phyloP scores from a whole-genome alignment of 2,888 invertebrate genomes.

The Troides helena region DNA sequence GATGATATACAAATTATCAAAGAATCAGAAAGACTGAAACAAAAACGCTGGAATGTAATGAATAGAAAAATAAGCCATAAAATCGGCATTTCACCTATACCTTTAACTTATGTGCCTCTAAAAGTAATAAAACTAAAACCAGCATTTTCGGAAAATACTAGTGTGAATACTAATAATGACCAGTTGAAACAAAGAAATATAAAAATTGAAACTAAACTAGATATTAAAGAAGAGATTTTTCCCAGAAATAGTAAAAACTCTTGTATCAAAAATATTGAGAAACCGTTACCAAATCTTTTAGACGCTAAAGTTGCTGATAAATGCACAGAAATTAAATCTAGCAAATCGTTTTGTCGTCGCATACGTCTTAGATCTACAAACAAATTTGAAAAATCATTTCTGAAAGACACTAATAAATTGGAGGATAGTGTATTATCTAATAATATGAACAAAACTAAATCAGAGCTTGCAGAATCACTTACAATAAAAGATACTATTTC shows the following conservation, averaged over 20 bases:
- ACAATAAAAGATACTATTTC: not conserved
- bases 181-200: constrained; percentile 12
- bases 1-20: constrained; percentile 33
- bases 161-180: not conserved
- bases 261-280: constrained; percentile 29
- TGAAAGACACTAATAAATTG: not conserved
- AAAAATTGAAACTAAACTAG: not conserved
- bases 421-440: not conserved
- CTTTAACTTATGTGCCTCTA: constrained; percentile 51
- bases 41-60: constrained; percentile 57
- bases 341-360: constrained; percentile 38
- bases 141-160: not conserved
- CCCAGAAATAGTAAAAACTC: constrained; percentile 12
- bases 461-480: not conserved
- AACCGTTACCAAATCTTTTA: not conserved
- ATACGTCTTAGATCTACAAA: constrained; percentile 54
- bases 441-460: not conserved
- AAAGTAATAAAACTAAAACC: constrained; percentile 12
- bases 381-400: constrained; percentile 33
- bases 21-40: constrained; percentile 49
- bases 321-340: constrained; percentile 40
- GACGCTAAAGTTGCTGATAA: constrained; percentile 12
- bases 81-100: constrained; percentile 48
- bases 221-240: not conserved
- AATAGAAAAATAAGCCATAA: constrained; percentile 52